These are phyloP conservation scores for Aelia acuminata DNA, from an alignment of 2,888 invertebrate species.

Conservation along the genomic window DNA sequence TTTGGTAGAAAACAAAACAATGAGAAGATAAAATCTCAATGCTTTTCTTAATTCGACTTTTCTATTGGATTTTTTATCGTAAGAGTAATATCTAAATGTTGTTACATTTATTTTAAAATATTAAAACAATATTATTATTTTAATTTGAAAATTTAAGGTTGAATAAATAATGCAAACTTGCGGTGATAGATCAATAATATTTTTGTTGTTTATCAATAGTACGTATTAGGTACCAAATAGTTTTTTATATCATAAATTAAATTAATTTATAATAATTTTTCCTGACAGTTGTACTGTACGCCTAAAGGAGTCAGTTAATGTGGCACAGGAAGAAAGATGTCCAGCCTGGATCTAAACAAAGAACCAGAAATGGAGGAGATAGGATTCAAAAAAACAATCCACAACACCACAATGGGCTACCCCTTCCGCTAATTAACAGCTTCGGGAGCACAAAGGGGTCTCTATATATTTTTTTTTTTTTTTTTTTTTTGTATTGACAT, in stretches of 20 bases:
- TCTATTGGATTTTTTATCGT: too few relatives aligned
- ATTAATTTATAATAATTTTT: background rate
- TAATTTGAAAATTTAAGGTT: background rate
- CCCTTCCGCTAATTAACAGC: background rate
- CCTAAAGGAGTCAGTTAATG: background rate
- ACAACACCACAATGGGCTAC: background rate
- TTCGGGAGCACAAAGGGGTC: background rate
- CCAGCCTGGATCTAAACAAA: background rate
- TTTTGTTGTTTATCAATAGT: background rate
- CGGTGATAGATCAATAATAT: background rate
- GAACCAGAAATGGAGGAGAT: constrained; percentile 3
- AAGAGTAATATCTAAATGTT: too few relatives aligned
- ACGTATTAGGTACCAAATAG: background rate
- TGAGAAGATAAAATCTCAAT: too few relatives aligned
- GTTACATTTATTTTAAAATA: too few relatives aligned
- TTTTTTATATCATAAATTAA: background rate
- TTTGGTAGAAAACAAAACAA: too few relatives aligned
- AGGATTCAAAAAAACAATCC: constrained; percentile 18
- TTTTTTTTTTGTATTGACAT: background rate
- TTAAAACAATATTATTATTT: too few relatives aligned
- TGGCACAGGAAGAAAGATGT: background rate
- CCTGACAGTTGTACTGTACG: background rate
- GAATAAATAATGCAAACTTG: background rate
- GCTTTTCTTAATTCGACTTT: too few relatives aligned
- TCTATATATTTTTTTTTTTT: constrained; percentile 10